phyloP scores from a whole-genome alignment of 1,140 invertebrate species.

The Drosophila biarmipes region DNA sequence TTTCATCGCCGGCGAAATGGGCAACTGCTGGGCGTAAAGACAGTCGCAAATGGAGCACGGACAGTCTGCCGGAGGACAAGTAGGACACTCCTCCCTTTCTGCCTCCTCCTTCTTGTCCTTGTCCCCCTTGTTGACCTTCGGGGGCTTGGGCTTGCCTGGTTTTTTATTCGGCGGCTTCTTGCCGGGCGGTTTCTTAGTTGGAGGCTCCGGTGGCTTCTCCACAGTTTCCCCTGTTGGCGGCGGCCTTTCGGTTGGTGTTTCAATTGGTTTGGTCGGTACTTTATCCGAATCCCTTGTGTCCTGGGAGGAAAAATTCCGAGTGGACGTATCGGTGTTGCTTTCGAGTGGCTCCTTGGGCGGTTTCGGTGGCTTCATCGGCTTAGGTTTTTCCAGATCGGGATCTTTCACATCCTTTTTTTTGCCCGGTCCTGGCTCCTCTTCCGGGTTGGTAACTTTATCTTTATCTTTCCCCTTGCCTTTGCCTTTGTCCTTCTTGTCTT shows the following conservation, averaged over 20 bases:
- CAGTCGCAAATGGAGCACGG: constrained; percentile 34
- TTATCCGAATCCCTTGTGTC: background rate
- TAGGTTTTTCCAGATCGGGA: background rate
- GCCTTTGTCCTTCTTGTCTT: background rate
- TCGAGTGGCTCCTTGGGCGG: background rate
- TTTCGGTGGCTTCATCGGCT: background rate
- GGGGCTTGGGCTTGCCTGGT: background rate
- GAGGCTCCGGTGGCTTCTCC: background rate
- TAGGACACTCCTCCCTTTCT: background rate
- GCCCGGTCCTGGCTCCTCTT: no score
- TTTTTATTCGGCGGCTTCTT: background rate
- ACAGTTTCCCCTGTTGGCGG: background rate
- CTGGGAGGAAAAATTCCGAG: background rate
- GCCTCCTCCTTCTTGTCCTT: background rate
- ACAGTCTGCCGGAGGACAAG: constrained; percentile 9
- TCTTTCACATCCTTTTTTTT: background rate
- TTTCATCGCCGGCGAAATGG: constrained; percentile 20
- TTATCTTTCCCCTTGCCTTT: background rate
- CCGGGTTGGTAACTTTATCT: no score
- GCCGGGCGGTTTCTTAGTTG: background rate
- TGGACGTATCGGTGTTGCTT: constrained; percentile 1
- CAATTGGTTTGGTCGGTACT: no score
- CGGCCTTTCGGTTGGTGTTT: no score
- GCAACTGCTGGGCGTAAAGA: constrained; percentile 6
- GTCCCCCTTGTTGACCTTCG: background rate